Percentiles rank a stretch among this genome's conserved stretches.
Conservation (phyloP, 1,140 invertebrate species). For the Rhopalosiphum padi region DNA sequence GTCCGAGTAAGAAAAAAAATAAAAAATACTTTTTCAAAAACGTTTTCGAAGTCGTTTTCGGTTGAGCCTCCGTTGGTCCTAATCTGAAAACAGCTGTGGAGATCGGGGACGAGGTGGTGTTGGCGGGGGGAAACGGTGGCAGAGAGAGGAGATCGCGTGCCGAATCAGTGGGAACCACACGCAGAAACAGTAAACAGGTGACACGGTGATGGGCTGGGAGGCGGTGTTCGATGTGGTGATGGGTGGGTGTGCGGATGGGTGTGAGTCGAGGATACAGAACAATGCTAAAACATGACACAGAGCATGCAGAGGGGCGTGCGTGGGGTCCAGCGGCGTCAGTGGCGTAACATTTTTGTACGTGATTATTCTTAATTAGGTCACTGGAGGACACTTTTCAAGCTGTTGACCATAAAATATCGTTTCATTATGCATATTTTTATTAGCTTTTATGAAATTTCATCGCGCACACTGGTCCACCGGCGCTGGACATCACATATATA, state of each 20-base stretch:
- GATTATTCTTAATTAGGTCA: constrained; percentile 58
- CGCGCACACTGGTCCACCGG: not conserved
- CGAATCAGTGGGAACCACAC: constrained; percentile 7
- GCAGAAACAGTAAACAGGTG: not conserved
- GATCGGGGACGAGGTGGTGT: not conserved
- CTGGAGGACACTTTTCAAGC: constrained; percentile 37
- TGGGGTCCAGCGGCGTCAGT: not conserved
- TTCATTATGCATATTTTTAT: constrained; percentile 54
- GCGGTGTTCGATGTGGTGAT: not conserved
- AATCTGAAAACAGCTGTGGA: not conserved
- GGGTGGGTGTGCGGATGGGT: not conserved
- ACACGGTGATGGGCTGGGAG: not conserved
- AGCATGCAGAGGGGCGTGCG: too few species aligned
- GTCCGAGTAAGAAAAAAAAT: not conserved
- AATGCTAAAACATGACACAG: not conserved
- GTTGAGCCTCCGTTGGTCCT: not conserved
- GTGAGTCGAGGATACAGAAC: not conserved
- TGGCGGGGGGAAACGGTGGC: not conserved
- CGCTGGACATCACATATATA: not conserved
- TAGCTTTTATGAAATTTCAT: not conserved
- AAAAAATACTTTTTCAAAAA: not conserved
- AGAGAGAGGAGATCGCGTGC: not conserved
- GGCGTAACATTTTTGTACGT: constrained; percentile 41
- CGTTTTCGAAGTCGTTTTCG: not conserved
- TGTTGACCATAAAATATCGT: constrained; percentile 55